Percentiles rank a stretch among this genome's conserved stretches.
Evolutionary conservation across 2,113 vertebrate species (phyloP).

Genomic region (Geothlypis trichas): DNA sequence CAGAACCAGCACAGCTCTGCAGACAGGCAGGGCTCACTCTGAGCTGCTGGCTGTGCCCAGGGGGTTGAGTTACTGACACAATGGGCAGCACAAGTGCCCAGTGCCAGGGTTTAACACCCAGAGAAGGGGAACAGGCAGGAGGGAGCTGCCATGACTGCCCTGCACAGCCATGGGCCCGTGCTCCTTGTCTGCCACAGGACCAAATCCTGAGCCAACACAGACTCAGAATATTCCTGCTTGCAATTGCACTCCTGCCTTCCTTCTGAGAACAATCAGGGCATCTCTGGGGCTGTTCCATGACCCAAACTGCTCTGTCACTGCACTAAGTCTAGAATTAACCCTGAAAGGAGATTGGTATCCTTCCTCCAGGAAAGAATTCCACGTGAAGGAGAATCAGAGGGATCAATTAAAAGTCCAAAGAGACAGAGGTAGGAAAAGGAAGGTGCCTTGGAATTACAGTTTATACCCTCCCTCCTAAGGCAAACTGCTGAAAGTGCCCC

Average conservation of each 20-base stretch:
- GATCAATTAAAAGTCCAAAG: not conserved
- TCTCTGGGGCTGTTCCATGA: not conserved
- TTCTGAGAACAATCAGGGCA: not conserved
- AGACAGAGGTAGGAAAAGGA: not conserved
- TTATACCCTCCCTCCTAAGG: not conserved
- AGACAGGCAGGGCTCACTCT: not conserved
- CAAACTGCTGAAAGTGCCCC: not conserved
- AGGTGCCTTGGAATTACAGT: not conserved
- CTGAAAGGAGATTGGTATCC: fast-evolving
- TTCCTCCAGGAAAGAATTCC: not conserved
- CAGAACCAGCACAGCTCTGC: not conserved
- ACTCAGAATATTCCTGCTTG: not conserved
- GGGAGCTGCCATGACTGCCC: not conserved
- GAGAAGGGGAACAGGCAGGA: not conserved
- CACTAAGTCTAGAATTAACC: not conserved
- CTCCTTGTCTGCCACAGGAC: not conserved
- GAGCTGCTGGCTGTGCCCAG: not conserved
- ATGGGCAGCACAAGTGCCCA: not conserved
- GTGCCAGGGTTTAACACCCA: fast-evolving
- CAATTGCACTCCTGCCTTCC: not conserved
- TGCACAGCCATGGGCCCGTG: fast-evolving
- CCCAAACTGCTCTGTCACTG: not conserved
- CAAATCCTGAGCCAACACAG: not conserved
- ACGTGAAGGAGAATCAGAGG: not conserved
- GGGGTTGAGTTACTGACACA: fast-evolving